Percentiles rank a stretch among this genome's conserved stretches.
These are phyloP conservation scores for Fissipunctia ypsillon DNA, from an alignment of 2,888 invertebrate species.

Conservation along the genomic window DNA sequence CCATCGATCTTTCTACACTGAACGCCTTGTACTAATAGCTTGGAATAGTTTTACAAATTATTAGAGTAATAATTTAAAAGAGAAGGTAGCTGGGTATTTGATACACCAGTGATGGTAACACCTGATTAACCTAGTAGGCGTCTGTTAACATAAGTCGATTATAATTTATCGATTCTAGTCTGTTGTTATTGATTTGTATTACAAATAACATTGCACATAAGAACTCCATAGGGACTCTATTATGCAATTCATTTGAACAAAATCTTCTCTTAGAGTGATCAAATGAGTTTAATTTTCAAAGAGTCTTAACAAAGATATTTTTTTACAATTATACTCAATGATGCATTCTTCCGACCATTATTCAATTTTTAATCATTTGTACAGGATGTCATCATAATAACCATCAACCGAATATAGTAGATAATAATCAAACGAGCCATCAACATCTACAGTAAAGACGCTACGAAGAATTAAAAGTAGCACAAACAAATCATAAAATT, in stretches of 20 bases:
- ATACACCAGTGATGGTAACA: slow-evolving; percentile 22
- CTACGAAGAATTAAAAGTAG: slow-evolving; percentile 33
- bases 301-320: too few species aligned
- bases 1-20: slow-evolving; percentile 28
- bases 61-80: slow-evolving; percentile 7
- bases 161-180: background rate
- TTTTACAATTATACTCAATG: too few species aligned
- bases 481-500: slow-evolving; percentile 54
- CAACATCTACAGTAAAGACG: background rate
- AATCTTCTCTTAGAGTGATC: too few species aligned
- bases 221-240: too few species aligned
- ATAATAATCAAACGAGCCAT: background rate
- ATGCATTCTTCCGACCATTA: too few species aligned
- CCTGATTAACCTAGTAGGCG: slow-evolving; percentile 3
- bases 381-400: background rate
- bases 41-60: slow-evolving; percentile 42
- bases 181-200: background rate
- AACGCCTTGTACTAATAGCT: slow-evolving; percentile 45
- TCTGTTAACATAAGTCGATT: background rate
- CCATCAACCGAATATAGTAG: background rate
- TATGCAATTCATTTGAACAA: background rate
- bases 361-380: too few species aligned
- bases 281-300: too few species aligned
- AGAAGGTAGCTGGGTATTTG: slow-evolving; percentile 10
- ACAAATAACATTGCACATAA: background rate